A percentile compares a stretch with the other conserved stretches of the same genome.
These are phyloP conservation scores for Frankliniella fusca DNA, from an alignment of 2,888 invertebrate genomes.

Conservation along the genomic window DNA sequence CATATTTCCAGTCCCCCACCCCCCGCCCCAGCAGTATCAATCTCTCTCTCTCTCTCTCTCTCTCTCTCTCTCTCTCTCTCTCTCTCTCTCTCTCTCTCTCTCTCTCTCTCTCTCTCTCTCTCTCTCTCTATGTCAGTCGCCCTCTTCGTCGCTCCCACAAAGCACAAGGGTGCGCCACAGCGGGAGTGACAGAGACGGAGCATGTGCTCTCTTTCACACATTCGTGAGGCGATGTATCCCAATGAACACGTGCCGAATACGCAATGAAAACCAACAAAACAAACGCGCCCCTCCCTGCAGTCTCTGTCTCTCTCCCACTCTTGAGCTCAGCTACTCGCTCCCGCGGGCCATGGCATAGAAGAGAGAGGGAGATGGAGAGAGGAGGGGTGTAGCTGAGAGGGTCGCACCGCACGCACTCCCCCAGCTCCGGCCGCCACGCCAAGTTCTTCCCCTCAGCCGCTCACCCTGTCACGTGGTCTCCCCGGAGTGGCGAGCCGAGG, in stretches of 20 bases:
- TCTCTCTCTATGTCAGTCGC: no score
- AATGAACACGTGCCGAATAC: conserved; percentile 26
- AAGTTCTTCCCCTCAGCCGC: background rate
- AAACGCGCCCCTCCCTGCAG: background rate
- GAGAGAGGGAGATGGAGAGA: background rate
- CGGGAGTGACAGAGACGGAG: background rate
- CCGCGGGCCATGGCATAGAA: no score
- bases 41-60: conserved; percentile 1
- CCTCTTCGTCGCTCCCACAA: background rate
- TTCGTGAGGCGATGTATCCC: background rate
- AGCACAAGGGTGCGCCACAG: no score
- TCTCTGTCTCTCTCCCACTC: background rate
- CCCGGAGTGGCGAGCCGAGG: background rate
- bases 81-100: conserved; percentile 1
- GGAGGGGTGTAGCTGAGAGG: background rate
- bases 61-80: conserved; percentile 1
- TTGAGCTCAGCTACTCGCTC: background rate
- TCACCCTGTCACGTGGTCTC: background rate
- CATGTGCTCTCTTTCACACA: conserved; percentile 1
- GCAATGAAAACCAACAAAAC: conserved; percentile 23
- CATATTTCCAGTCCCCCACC: no score
- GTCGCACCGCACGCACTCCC: background rate
- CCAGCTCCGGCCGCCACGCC: background rate
- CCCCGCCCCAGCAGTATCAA: background rate
- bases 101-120: conserved; percentile 1